Base-by-base conservation (phyloP, 1,140 invertebrate genomes). In the Drosophila bifasciata region DNA sequence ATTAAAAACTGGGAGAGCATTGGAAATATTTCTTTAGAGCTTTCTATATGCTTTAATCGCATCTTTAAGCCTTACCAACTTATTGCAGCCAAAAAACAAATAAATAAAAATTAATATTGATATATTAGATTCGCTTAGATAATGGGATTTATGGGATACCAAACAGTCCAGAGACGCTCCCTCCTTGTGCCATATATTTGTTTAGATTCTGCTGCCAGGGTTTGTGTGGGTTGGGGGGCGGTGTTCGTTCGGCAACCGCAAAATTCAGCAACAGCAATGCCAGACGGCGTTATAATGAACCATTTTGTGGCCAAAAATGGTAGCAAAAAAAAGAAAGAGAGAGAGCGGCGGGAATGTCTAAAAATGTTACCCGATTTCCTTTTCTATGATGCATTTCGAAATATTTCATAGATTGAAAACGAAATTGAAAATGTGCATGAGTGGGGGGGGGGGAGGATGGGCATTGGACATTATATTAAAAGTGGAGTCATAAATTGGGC, bases 401-500 rank as follows among this genome's bases (percentile, higher is more conserved):
- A 68, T 56, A 43, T 40, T 56, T 56, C 63, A 68, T 55, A 76
- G 45, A 88, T 78, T 50, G 69, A 74, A 64, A 66, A 49, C 40
- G 61, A 81, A 78, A 86, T 78, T 86, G 69, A 88, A 86, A 36
- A 36, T 36, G 11, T 36, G 32, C 32, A 36, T 36, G 32, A 1
- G 23, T 1, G 5, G 0, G 23, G 23, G 23, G 5, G 1, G 23
- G 23, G 23, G 5, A 6, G 23, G 23, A 80, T 63, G 85, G 69
- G 71, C 61, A 71, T 86, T 86, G 76, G 80, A 71, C 79, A 80
- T 86, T 61, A 81, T 88, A 81, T 88, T 88, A 78, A 81, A 88
- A 86, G n/a, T 88, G 51, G 69, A 81, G 73, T 77, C 77, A 88
- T 74, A 73, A 83, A 60, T 78, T 79, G 60, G 52, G 48, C 55